Percentiles rank a stretch among this genome's conserved stretches.
phyloP scores from a whole-genome alignment of 2,888 invertebrate species.

The Platycnemis pennipes region DNA sequence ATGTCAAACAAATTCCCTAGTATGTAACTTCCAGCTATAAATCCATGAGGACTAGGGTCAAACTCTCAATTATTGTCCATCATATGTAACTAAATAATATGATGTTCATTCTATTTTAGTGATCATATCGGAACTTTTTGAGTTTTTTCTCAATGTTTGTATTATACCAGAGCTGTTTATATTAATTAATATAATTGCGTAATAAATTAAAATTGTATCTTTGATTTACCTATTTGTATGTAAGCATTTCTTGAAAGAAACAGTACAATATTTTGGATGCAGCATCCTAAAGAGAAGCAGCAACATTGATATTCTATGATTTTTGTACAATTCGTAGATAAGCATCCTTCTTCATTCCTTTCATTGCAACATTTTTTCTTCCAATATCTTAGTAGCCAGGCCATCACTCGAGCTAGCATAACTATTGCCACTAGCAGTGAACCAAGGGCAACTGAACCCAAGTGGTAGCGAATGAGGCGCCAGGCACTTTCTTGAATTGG shows the following conservation, averaged over 20 bases:
- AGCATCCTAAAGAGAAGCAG: slow-evolving; percentile 76
- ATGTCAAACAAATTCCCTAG: too few relatives aligned
- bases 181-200: not conserved
- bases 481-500: slow-evolving; percentile 80
- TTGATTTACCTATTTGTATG: slow-evolving; percentile 84
- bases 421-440: slow-evolving; percentile 87
- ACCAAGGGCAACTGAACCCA: slow-evolving; percentile 89
- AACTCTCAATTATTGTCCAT: too few relatives aligned
- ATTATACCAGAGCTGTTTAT: not conserved
- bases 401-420: slow-evolving; percentile 82
- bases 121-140: too few relatives aligned
- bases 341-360: not conserved
- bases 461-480: slow-evolving; percentile 84
- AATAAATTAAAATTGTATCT: slow-evolving; percentile 31
- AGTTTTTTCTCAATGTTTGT: too few relatives aligned
- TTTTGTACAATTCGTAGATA: not conserved
- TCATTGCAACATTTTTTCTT: slow-evolving; percentile 29
- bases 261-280: slow-evolving; percentile 85
- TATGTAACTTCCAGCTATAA: too few relatives aligned
- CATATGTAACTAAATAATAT: too few relatives aligned
- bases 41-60: too few relatives aligned
- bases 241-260: slow-evolving; percentile 87
- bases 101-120: not conserved
- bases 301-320: not conserved
- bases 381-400: slow-evolving; percentile 48